A percentile compares a stretch with the other conserved stretches of the same genome.
phyloP scores from a whole-genome alignment of 64 coral and sea anemone species.

The Cladopsammia gracilis region DNA sequence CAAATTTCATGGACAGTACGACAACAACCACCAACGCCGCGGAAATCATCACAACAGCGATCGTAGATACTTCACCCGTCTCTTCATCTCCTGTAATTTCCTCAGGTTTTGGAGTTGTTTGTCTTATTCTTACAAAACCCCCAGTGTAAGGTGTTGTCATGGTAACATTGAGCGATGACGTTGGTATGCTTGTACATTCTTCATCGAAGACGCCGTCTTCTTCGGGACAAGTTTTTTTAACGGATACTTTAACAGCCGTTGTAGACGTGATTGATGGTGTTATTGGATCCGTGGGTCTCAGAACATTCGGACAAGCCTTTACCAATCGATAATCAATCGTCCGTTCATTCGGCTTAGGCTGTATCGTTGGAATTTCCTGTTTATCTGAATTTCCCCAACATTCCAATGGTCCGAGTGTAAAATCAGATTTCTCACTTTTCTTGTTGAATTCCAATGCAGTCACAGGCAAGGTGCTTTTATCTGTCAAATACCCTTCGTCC shows the following conservation, averaged over 20 bases:
- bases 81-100: not conserved
- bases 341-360: not conserved
- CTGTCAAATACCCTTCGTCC: constrained; percentile 80
- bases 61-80: constrained; percentile 35
- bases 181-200: not conserved
- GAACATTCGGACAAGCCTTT: constrained; percentile 40
- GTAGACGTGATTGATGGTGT: not conserved
- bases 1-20: constrained; percentile 69
- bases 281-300: not conserved
- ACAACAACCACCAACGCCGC: constrained; percentile 72
- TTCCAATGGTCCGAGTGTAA: constrained; percentile 82
- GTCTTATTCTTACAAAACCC: not conserved
- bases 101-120: not conserved
- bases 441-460: constrained; percentile 49
- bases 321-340: constrained; percentile 30
- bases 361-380: not conserved
- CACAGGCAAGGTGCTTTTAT: constrained; percentile 71
- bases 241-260: not conserved
- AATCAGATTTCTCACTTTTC: constrained; percentile 50
- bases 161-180: not conserved
- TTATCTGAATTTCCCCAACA: constrained; percentile 75
- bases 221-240: not conserved
- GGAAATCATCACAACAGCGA: constrained; percentile 79
- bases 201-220: not conserved
- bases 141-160: not conserved